Evolutionary conservation across 2,797 vertebrate species (phyloP), one percentile per base, ranked within the genome.

Genomic region (Scleropages formosus): DNA sequence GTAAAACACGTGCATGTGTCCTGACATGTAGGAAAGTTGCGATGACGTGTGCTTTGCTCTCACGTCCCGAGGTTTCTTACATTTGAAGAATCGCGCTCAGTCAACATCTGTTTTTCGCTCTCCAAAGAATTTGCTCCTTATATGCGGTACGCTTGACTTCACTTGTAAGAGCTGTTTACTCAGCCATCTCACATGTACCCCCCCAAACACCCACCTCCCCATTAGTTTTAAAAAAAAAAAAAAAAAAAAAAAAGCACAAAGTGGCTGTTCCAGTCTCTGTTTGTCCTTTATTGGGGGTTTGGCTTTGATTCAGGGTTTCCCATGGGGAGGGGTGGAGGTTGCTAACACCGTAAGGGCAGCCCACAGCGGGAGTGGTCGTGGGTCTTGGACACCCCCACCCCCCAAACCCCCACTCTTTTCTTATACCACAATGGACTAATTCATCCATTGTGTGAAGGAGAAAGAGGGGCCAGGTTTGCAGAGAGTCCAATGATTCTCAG

Each of bases 241-340:
- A n/a, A n/a, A n/a, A n/a, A 46, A 22, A 47, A 58, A 73, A 62
- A n/a, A 44, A 49, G 72, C 39, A 73, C 46, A 75, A 60, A 67
- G 51, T 59, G 56, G 74, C 63, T 59, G 63, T 60, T 67, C 24
- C 46, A 75, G 31, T 58, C 62, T 53, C 64, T 75, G 63, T 68
- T 56, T 75, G 47, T 75, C 20, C 31, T 67, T 44, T 68, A 66
- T 56, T 59, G 31, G 64, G 74, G 60, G 72, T 24, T 31, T 63
- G 75, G 67, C 67, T 53, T 22, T 60, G 16, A 61, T 68, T 69
- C 75, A 61, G 59, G 56, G 62, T 70, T 76, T 76, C 75, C 65
- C 75, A 76, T 69, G 67, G 75, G 59, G 68, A 53, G 63, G 51
- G 74, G 63, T 31, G 53, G 53, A 58, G 69, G 60, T 74, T 67